These are phyloP conservation scores for Caenorhabditis sp. DNA, from an alignment of 2,888 invertebrate genomes.

Conservation along the genomic window DNA sequence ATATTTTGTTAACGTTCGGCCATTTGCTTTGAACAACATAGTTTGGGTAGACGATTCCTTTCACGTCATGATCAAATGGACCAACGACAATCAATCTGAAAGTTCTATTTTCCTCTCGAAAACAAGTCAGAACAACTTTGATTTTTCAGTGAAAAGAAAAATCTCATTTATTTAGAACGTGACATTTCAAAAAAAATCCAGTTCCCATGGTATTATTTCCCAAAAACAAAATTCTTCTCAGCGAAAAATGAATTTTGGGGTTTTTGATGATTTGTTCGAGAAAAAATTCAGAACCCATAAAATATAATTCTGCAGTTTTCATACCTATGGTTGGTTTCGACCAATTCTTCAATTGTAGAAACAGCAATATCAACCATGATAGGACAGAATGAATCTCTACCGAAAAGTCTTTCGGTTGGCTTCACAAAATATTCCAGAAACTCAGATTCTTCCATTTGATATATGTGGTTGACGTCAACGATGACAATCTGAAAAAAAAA, in stretches of 20 bases:
- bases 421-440: constrained; percentile 2
- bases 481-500: constrained; percentile 25
- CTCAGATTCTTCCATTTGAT: constrained; percentile 11
- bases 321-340: constrained; percentile 8
- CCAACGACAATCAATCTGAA: constrained; percentile 33
- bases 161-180: no score
- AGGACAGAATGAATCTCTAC: constrained; percentile 22
- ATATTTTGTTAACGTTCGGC: constrained; percentile 21
- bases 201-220: no score
- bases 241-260: no score
- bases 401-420: constrained; percentile 7
- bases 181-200: no score
- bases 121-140: no score
- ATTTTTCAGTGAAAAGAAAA: no score
- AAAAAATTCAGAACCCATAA: no score
- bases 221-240: no score
- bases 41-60: constrained; percentile 8
- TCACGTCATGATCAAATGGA: constrained; percentile 10
- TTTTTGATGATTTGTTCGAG: no score
- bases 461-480: constrained; percentile 45
- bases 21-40: constrained; percentile 15
- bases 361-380: constrained; percentile 7
- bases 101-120: not conserved
- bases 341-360: not conserved
- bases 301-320: not conserved